Evolutionary conservation across 1,140 invertebrate species (phyloP).

Genomic region (Kradibia gibbosae): DNA sequence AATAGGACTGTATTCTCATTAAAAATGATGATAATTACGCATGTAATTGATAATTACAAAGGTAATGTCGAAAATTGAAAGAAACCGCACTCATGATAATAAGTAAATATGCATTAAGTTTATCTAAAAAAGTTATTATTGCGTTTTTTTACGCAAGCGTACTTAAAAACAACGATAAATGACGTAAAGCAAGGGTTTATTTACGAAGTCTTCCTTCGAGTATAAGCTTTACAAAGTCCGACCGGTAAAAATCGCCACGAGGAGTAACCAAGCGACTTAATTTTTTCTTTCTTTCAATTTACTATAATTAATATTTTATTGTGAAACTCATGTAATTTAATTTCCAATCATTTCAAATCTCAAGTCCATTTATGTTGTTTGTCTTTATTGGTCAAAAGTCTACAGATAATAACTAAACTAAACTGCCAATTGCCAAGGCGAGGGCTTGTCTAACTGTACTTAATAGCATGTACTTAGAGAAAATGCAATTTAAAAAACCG

Average conservation of each 20-base stretch:
- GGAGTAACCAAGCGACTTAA: constrained; percentile 37
- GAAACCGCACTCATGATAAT: not conserved
- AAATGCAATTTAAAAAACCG: constrained; percentile 29
- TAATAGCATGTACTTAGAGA: constrained; percentile 4
- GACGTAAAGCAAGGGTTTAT: constrained; percentile 36
- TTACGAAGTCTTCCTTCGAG: constrained; percentile 36
- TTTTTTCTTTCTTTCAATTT: not conserved
- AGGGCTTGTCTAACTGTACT: constrained; percentile 20
- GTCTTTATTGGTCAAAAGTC: constrained; percentile 36
- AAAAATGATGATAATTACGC: not conserved
- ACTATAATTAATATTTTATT: not conserved
- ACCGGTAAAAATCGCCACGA: constrained; percentile 46
- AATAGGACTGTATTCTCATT: not conserved
- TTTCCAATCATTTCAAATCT: not conserved
- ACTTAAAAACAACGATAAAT: constrained; percentile 40
- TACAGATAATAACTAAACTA: constrained; percentile 32
- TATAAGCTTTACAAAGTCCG: constrained; percentile 36
- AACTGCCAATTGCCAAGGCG: constrained; percentile 27
- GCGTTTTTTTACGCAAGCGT: constrained; percentile 33
- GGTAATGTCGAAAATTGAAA: constrained; percentile 6
- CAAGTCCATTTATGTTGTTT: not conserved
- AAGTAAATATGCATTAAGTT: constrained; percentile 26
- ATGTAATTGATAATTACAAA: constrained; percentile 14
- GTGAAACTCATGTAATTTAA: constrained; percentile 6
- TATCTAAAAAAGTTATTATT: constrained; percentile 36